phyloP scores from a whole-genome alignment of 92 coral and sea anemone species.

The Porites evermanni region DNA sequence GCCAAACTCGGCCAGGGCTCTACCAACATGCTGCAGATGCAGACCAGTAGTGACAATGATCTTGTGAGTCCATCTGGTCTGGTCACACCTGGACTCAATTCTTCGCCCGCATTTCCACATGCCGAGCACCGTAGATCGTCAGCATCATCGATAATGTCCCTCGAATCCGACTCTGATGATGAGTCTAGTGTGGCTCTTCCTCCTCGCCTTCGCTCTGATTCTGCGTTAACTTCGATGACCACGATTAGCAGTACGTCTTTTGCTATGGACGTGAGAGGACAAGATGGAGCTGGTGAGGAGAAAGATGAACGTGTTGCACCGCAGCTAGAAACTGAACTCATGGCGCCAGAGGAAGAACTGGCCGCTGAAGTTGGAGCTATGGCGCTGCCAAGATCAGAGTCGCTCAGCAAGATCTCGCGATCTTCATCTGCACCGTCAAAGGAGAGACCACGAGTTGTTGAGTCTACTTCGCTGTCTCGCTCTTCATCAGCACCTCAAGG shows the following conservation, averaged over 20 bases:
- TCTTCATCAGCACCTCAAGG: conserved; percentile 93
- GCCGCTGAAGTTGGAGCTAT: conserved; percentile 25
- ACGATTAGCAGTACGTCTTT: conserved; percentile 34
- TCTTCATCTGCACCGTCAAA: conserved; percentile 93
- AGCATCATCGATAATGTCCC: conserved; percentile 65
- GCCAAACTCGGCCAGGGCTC: conserved; percentile 82
- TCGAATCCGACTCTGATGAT: conserved; percentile 85
- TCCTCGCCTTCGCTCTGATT: conserved; percentile 65
- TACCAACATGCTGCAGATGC: conserved; percentile 28
- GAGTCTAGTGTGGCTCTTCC: conserved; percentile 63
- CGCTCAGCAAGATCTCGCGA: conserved; percentile 70
- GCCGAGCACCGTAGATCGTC: conserved; percentile 40
- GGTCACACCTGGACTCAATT: conserved; percentile 11
- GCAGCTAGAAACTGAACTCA: conserved; percentile 38
- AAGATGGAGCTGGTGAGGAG: conserved; percentile 18
- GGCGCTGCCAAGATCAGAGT: conserved; percentile 68
- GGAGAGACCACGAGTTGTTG: conserved; percentile 83
- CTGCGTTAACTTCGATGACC: conserved; percentile 46
- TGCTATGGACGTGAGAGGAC: conserved; percentile 22
- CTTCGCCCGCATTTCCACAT: conserved; percentile 19
- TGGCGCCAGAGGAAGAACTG: conserved; percentile 22
- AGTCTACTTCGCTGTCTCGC: conserved; percentile 73
- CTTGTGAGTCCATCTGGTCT: conserved; percentile 74
- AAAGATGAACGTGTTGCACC: conserved; percentile 23
- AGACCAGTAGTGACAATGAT: conserved; percentile 59